Conservation (phyloP, 2,113 vertebrate species). For the Muntiacus reevesi region DNA sequence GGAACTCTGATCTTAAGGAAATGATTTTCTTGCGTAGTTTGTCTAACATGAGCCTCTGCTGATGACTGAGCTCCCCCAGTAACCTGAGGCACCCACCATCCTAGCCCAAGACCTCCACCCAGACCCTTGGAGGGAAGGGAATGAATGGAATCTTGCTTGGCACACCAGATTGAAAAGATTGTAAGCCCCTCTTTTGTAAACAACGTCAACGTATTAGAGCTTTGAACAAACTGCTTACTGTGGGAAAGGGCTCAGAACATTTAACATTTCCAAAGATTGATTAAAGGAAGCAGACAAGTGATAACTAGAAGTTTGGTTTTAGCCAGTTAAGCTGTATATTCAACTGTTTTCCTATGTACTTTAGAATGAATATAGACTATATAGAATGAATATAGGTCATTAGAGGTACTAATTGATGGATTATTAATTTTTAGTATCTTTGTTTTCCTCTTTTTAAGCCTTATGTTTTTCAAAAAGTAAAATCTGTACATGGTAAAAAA, state of each 20-base stretch:
- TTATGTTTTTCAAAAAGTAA: neutral
- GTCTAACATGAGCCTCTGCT: neutral
- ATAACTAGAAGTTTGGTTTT: neutral
- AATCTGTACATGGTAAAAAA: neutral
- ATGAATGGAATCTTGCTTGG: neutral
- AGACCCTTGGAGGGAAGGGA: neutral
- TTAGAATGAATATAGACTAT: neutral
- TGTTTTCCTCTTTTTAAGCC: neutral
- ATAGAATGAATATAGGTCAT: neutral
- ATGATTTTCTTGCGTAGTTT: neutral
- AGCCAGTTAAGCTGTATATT: neutral
- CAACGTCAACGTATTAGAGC: neutral
- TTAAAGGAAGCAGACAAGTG: neutral
- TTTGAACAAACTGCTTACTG: neutral
- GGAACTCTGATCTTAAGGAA: neutral
- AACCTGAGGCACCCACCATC: neutral
- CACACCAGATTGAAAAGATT: neutral
- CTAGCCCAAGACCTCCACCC: neutral
- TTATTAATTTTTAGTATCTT: slow-evolving; percentile 10
- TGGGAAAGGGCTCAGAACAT: neutral
- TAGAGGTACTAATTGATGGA: neutral
- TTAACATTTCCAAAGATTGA: neutral
- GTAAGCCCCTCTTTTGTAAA: neutral
- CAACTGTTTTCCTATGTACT: neutral
- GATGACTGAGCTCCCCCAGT: neutral